Evolutionary conservation across 1,140 invertebrate species (phyloP), one percentile per base, ranked within the genome.

Genomic region (Coptotermes formosanus): DNA sequence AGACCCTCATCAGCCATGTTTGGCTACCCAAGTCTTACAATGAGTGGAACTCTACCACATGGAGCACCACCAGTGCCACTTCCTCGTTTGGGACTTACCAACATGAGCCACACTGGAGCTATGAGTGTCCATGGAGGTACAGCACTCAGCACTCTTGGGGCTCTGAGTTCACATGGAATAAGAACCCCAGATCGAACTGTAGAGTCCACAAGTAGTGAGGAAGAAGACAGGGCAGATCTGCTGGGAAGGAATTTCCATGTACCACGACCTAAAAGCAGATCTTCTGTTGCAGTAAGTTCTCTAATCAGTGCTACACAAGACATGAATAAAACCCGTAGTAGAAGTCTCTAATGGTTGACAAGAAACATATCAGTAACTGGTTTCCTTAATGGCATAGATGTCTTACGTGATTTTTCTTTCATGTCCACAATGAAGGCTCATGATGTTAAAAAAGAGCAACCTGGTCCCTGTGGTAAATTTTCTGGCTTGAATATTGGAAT

Each of bases 1-100:
- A 90, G 96, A n/a, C 95, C 95, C 0, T 95, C 95, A n/a, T 96
- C 96, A 16, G 95, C 95, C 1, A 93, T 96, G 92, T 96, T 96
- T 89, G 95, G 94, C 3, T 96, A 96, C 90, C 95, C 95, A 21
- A 95, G 93, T 32, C 88, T 93, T 14, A 84, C 48, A 21, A 87
- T 90, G 86, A 88, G 87, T 45, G 90, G 90, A 64, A 91, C 91
- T 12, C 86, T 92, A 4, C 91, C 90, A n/a, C 89, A 90, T 85
- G 89, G 93, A 87, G 94, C 93, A 30, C 95, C 95, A 0, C 95
- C 96, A 6, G 94, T 96, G 45, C 95, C 95, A 38, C 89, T 96
- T 88, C 96, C 96, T 59, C 91, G 91, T 88, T 88, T 91, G 86
- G 91, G 91, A 59, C 88, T 91, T 59, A 30, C 64, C 25, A 75